Percentiles rank a stretch among this genome's conserved stretches.
Evolutionary conservation across 2,113 vertebrate genomes (phyloP).

Genomic region (Cynopterus brachyotis): DNA sequence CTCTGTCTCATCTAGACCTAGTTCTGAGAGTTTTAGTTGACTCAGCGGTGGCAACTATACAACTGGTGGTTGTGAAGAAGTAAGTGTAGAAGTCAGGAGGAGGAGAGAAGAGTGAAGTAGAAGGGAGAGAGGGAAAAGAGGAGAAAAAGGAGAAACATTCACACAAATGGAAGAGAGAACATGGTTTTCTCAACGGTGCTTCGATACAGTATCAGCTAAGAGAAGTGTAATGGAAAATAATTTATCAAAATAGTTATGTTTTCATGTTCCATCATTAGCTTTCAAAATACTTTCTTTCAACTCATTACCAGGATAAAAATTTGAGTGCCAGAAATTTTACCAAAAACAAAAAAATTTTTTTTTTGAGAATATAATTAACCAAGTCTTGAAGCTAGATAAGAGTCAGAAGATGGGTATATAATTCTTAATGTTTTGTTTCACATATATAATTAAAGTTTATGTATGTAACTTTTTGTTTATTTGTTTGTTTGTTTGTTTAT

Average conservation of each 20-base stretch:
- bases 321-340: background rate
- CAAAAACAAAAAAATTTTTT: background rate
- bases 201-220: background rate
- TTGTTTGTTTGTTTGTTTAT: background rate
- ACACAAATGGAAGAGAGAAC: background rate
- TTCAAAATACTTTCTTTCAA: background rate
- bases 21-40: background rate
- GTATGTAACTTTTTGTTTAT: background rate
- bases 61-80: background rate
- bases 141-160: background rate
- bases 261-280: background rate
- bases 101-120: background rate
- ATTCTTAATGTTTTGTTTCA: background rate
- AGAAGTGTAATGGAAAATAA: background rate
- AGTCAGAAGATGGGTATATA: background rate
- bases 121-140: background rate
- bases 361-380: background rate
- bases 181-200: background rate
- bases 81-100: background rate
- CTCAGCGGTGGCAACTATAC: background rate
- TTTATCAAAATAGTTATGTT: background rate
- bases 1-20: background rate
- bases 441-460: background rate
- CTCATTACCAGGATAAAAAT: background rate
- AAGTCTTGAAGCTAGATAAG: background rate